Conservation (phyloP, 2,888 invertebrate genomes). For the Schrankia costaestrigalis region DNA sequence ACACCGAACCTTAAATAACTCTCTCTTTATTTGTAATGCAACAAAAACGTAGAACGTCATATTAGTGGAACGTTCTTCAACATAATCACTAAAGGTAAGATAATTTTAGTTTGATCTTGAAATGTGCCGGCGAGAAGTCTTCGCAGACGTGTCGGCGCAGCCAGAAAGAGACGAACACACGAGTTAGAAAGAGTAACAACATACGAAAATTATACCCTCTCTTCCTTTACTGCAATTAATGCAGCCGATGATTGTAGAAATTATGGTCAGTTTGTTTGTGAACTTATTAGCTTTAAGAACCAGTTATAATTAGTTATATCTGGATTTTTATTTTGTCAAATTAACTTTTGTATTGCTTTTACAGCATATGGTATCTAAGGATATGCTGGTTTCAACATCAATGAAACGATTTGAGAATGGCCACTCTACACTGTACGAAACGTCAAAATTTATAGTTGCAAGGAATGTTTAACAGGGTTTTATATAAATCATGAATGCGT, state of each 20-base stretch:
- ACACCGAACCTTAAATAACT: too few relatives aligned
- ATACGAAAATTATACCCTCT: constrained; percentile 15
- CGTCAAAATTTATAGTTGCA: too few relatives aligned
- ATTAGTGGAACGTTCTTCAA: constrained; percentile 9
- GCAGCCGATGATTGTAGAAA: constrained; percentile 15
- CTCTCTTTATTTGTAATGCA: constrained; percentile 1
- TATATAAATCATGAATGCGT: too few relatives aligned
- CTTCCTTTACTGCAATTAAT: constrained; percentile 13
- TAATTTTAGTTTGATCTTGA: constrained; percentile 14
- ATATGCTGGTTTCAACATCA: too few relatives aligned
- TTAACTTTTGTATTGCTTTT: too few relatives aligned
- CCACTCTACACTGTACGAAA: too few relatives aligned
- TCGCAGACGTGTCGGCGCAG: constrained; percentile 65
- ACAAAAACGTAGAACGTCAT: constrained; percentile 6
- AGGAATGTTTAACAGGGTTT: too few relatives aligned
- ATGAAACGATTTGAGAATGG: too few relatives aligned
- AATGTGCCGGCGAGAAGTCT: constrained; percentile 20
- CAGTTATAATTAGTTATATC: constrained; percentile 8
- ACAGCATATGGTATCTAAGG: too few relatives aligned
- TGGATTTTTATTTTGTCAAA: too few relatives aligned
- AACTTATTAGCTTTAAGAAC: constrained; percentile 11
- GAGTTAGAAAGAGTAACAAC: constrained; percentile 29
- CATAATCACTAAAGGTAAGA: constrained; percentile 12
- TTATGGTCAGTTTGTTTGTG: constrained; percentile 12
- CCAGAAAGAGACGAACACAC: constrained; percentile 37